A percentile compares a stretch with the other conserved stretches of the same genome.
Evolutionary conservation across 2,888 invertebrate species (phyloP).

Genomic region (Ecdyonurus torrentis): DNA sequence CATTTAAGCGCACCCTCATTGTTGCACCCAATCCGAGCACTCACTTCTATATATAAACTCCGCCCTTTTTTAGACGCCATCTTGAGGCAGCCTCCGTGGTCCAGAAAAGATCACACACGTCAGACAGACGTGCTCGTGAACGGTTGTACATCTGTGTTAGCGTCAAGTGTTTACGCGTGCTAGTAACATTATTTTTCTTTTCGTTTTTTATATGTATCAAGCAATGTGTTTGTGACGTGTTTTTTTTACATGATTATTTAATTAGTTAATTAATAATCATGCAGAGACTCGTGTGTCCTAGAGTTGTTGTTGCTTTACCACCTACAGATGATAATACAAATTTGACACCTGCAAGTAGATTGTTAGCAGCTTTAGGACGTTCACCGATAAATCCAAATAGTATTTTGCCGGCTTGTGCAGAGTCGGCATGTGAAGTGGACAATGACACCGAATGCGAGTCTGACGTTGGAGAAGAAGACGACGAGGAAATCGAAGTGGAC

Average conservation of each 20-base stretch:
- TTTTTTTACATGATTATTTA: background rate
- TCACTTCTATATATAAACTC: background rate
- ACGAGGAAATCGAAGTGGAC: conserved; percentile 11
- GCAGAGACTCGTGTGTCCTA: background rate
- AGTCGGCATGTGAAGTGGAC: background rate
- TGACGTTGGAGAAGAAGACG: conserved; percentile 9
- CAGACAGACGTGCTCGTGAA: background rate
- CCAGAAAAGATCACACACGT: background rate
- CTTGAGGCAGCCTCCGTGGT: background rate
- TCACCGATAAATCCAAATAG: background rate
- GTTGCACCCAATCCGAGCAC: background rate
- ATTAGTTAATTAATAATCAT: background rate
- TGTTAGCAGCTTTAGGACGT: background rate
- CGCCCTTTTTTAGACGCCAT: background rate
- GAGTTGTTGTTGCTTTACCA: background rate
- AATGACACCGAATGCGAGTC: conserved; percentile 1
- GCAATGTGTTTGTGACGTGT: background rate
- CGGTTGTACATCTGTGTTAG: background rate
- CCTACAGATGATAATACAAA: background rate
- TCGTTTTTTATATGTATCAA: background rate
- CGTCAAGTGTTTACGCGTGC: background rate
- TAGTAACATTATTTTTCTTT: background rate
- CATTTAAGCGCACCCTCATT: background rate
- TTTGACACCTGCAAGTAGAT: background rate
- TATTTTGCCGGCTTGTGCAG: background rate